Base-by-base conservation (phyloP, 2,888 invertebrate species). In the Rhamnusium bicolor region DNA sequence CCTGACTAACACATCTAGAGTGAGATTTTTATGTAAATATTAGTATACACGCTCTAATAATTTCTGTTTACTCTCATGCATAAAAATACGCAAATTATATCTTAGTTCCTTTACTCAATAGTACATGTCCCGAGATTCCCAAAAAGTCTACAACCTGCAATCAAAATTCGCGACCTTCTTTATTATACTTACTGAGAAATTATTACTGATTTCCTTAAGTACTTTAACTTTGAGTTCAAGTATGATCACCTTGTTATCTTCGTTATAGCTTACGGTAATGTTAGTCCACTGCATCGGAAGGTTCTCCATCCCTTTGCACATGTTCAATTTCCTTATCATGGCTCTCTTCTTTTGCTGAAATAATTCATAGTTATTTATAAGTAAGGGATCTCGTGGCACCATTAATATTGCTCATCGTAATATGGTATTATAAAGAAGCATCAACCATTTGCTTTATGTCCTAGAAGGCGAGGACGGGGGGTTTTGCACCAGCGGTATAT, bases 361-460 rank as follows among this genome's bases (percentile, higher is more conserved):
- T 85, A 84, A 85, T 80, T 84, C 84, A 83, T 76, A 75, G 77
- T 84, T 82, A 84, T 76, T 80, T 75, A 76, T 84, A 84, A 85
- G 84, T 77, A 73, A 73, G 67, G 82, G 84, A 84, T 84, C 79
- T 81, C 61, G 68, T 47, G 70, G 74, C 74, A 76, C 84, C 86
- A 85, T 86, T 85, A 85, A 85, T 85, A 85, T 82, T 79, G 78
- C 80, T 83, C 82, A 82, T 82, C 79, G 81, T 80, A 79, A 82
- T 81, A 80, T 80, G 79, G 75, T 79, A 81, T 73, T 80, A 83
- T 83, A 82, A 82, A 79, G 79, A 72, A 72, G 77, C 75, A 81
- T 80, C 80, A 79, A 79, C 73, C 76, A 69, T 79, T 79, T 79
- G 72, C 72, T 80, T 80, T 79, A 80, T 76, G 73, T 32, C 24